Percentiles rank a stretch among this genome's conserved stretches.
Evolutionary conservation across 2,797 vertebrate species (phyloP).

Genomic region (Aratinga solstitialis): DNA sequence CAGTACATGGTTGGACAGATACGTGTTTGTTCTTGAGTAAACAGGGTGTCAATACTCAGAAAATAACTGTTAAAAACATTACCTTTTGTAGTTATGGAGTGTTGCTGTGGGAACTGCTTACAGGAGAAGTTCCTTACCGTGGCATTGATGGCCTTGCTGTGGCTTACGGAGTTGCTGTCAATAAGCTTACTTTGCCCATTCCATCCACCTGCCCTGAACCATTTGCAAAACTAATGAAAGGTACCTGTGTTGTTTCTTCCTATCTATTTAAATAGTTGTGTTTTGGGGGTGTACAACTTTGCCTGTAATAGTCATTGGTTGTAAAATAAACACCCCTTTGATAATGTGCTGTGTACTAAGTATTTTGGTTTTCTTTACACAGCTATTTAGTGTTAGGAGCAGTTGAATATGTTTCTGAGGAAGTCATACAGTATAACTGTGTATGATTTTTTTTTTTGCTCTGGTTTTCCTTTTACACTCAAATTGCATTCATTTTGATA

Average conservation of each 20-base stretch:
- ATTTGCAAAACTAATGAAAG: conserved; percentile 96
- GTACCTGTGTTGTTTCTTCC: conserved; percentile 68
- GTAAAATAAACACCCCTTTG: background rate
- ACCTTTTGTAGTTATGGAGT: conserved; percentile 88
- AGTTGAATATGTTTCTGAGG: background rate
- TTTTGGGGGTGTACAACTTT: background rate
- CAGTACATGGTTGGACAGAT: background rate
- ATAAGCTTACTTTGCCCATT: conserved; percentile 93
- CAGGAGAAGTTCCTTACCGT: conserved; percentile 93
- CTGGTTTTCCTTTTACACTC: background rate
- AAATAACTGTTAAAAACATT: conserved; percentile 48
- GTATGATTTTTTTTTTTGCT: background rate
- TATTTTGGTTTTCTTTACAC: background rate
- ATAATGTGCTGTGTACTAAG: background rate
- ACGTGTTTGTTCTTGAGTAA: background rate
- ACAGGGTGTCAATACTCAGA: background rate
- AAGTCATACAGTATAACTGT: background rate
- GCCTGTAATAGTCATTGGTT: background rate
- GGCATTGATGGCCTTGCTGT: conserved; percentile 96
- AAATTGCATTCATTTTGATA: background rate
- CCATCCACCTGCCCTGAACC: conserved; percentile 95
- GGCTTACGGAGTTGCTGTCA: conserved; percentile 93
- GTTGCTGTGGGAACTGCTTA: conserved; percentile 94
- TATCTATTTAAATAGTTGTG: background rate
- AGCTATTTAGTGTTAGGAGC: background rate